Evolutionary conservation across 2,797 vertebrate species (phyloP).

Genomic region (Luscinia megarhynchos): DNA sequence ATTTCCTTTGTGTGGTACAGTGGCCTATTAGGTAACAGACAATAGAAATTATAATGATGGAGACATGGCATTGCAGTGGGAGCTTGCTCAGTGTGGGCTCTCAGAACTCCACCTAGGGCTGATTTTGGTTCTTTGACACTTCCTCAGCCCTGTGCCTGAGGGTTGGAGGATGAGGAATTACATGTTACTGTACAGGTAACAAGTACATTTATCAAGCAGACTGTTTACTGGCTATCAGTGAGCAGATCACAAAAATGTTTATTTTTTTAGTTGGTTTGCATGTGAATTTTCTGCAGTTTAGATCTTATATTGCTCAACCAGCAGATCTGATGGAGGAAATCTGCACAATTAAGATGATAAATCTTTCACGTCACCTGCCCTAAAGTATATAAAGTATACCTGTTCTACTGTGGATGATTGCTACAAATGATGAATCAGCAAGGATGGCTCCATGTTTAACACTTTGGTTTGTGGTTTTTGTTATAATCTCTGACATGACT

Average conservation of each 20-base stretch:
- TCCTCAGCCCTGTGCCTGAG: not conserved
- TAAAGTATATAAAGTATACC: conserved; percentile 63
- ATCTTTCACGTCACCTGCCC: conserved; percentile 59
- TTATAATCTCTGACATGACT: conserved; percentile 71
- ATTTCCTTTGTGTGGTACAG: not conserved
- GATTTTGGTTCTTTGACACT: not conserved
- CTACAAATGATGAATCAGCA: conserved; percentile 71
- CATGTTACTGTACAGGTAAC: not conserved
- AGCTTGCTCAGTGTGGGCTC: not conserved
- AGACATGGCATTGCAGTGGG: rapidly evolving
- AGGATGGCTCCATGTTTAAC: conserved; percentile 69
- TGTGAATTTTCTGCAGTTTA: conserved; percentile 54
- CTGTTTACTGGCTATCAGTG: not conserved
- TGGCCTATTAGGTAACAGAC: not conserved
- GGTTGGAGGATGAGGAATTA: not conserved
- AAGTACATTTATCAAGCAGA: conserved; percentile 24
- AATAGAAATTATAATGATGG: not conserved
- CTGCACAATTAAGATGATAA: conserved; percentile 67
- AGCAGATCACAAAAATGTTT: not conserved
- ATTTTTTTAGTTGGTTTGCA: conserved; percentile 27
- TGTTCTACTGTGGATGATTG: conserved; percentile 59
- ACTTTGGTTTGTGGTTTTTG: conserved; percentile 68
- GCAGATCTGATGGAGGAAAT: conserved; percentile 61
- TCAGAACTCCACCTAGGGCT: not conserved
- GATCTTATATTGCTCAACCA: conserved; percentile 24